These are phyloP conservation scores for Phymorhynchus buccinoides DNA, from an alignment of 1,140 invertebrate genomes.

Conservation along the genomic window DNA sequence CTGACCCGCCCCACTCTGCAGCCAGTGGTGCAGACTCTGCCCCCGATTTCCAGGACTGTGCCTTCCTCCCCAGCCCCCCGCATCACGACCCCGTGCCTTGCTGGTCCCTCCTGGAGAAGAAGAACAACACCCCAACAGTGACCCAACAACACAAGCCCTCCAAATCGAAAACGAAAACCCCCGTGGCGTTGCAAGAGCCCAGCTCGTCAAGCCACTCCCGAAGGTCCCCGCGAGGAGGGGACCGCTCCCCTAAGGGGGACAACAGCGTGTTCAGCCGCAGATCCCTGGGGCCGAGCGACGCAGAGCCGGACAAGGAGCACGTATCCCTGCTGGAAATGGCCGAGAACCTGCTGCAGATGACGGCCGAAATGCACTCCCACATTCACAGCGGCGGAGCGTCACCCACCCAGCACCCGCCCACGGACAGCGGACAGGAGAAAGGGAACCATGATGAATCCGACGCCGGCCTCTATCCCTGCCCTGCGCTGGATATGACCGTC, in stretches of 20 bases:
- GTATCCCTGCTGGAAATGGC: constrained; percentile 53
- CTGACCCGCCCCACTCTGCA: neutral
- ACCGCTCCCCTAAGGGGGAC: too few species aligned
- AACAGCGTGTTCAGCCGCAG: neutral
- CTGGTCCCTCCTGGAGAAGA: neutral
- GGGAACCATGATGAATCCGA: neutral
- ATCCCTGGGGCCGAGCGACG: neutral
- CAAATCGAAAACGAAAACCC: neutral
- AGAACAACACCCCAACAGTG: neutral
- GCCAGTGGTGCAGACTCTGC: neutral
- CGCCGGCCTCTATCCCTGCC: neutral
- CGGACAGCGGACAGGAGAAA: neutral
- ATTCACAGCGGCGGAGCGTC: constrained; percentile 29
- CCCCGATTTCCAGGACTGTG: constrained; percentile 15
- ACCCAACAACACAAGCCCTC: neutral
- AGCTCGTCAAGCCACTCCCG: neutral
- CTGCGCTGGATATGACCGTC: neutral
- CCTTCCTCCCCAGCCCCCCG: constrained; percentile 11
- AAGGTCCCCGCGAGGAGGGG: neutral
- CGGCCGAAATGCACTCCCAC: constrained; percentile 44
- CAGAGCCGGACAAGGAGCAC: constrained; percentile 21
- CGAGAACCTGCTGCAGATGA: constrained; percentile 56
- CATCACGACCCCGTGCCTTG: neutral
- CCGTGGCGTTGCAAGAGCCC: neutral
- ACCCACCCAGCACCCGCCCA: neutral